phyloP scores from a whole-genome alignment of 2,797 vertebrate genomes.

The Apogon talboti region DNA sequence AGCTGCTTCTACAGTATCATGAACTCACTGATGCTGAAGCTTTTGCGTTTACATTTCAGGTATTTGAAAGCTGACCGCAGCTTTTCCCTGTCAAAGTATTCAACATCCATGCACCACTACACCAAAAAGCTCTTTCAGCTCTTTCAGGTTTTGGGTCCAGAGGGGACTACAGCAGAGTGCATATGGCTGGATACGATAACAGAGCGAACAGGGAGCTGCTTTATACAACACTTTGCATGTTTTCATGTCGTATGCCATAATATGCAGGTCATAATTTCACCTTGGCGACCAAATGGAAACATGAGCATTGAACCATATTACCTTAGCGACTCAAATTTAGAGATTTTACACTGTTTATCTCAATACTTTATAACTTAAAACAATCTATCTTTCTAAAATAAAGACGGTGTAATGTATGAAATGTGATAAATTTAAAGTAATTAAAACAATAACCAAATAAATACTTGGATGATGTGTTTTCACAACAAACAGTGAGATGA shows the following conservation, averaged over 20 bases:
- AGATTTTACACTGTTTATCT: no score
- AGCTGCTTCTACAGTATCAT: not conserved
- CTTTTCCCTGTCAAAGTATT: conserved; percentile 8
- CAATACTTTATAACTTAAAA: no score
- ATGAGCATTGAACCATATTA: not conserved
- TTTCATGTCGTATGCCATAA: no score
- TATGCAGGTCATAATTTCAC: not conserved
- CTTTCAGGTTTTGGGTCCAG: not conserved
- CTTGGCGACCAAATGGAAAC: not conserved
- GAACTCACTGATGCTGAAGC: not conserved
- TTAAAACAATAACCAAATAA: no score
- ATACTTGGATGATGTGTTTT: no score
- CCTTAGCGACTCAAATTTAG: no score
- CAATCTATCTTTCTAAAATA: no score
- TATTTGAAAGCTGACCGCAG: conserved; percentile 12
- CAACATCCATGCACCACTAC: not conserved
- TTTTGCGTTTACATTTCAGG: conserved; percentile 1
- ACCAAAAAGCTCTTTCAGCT: conserved; percentile 21
- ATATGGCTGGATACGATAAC: not conserved
- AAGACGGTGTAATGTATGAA: no score
- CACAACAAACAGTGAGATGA: no score
- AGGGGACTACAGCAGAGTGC: conserved; percentile 6
- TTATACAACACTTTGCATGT: not conserved
- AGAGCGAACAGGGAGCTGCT: not conserved
- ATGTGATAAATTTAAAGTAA: no score